Percentiles rank a stretch among this genome's conserved stretches.
phyloP scores from a whole-genome alignment of 2,113 vertebrate species.

The Poeciliopsis retropinna region DNA sequence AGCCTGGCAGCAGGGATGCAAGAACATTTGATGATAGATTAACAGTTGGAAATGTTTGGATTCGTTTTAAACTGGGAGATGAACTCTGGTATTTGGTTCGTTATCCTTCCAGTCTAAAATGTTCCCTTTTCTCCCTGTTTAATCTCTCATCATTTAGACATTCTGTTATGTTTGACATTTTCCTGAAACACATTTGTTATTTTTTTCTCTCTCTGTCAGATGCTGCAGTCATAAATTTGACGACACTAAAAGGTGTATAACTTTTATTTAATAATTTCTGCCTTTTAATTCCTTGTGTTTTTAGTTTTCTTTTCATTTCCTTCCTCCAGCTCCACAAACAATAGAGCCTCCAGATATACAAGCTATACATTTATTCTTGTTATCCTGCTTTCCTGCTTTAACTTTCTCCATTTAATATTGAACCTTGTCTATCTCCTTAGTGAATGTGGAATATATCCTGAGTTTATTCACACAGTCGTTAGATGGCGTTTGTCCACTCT shows the following conservation, averaged over 20 bases:
- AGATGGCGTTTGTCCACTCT: conserved; percentile 21
- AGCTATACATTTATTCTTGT: conserved; percentile 12
- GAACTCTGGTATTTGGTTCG: conserved; percentile 45
- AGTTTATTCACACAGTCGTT: conserved; percentile 1
- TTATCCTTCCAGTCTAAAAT: conserved; percentile 30
- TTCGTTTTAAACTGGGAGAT: conserved; percentile 53
- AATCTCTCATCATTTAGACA: conserved; percentile 1
- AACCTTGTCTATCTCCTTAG: conserved; percentile 18
- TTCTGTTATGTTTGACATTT: conserved; percentile 2
- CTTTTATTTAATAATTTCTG: conserved; percentile 5
- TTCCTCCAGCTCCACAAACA: conserved; percentile 45
- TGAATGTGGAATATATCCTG: conserved; percentile 46
- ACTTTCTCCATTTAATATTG: conserved; percentile 30
- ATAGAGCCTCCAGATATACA: conserved; percentile 38
- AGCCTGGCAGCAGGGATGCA: conserved; percentile 52
- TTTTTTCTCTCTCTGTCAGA: conserved; percentile 27
- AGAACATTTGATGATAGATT: conserved; percentile 66
- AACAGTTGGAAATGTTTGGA: conserved; percentile 47
- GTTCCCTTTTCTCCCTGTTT: conserved; percentile 12
- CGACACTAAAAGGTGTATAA: conserved; percentile 1
- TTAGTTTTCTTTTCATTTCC: conserved; percentile 7
- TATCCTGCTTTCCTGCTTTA: conserved; percentile 40
- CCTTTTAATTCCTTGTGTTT: conserved; percentile 35
- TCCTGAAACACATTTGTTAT: conserved; percentile 19
- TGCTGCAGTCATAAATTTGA: conserved; percentile 3